Conservation (phyloP, 2,797 vertebrate species). For the Myotis vivesi region DNA sequence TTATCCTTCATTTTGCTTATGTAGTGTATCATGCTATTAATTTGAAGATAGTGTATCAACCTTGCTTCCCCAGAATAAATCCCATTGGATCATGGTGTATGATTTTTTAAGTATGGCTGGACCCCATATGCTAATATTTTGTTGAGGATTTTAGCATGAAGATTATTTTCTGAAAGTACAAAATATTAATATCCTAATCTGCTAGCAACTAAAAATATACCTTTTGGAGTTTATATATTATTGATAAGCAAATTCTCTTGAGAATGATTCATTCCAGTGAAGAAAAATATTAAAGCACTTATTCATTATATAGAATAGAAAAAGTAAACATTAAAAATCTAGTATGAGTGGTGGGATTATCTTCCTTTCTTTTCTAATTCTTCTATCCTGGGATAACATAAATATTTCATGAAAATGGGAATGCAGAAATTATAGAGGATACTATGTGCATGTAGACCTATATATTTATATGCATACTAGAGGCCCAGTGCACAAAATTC, state of each 20-base stretch:
- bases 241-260: slow-evolving; percentile 9
- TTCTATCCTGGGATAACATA: neutral
- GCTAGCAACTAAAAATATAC: neutral
- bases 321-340: neutral
- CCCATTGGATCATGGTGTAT: neutral
- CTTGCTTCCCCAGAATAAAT: neutral
- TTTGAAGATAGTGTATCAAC: neutral
- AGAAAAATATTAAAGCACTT: slow-evolving; percentile 14
- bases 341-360: neutral
- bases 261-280: neutral
- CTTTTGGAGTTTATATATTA: neutral
- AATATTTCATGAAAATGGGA: neutral
- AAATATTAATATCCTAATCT: slow-evolving; percentile 37
- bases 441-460: neutral
- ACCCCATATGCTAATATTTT: neutral
- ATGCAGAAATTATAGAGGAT: neutral
- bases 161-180: slow-evolving; percentile 5
- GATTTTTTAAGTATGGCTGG: neutral
- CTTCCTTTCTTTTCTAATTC: neutral
- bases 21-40: neutral
- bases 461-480: neutral
- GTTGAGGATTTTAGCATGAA: neutral
- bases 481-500: too few species aligned
- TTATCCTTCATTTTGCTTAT: neutral
- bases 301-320: neutral